Evolutionary conservation across 2,888 invertebrate genomes (phyloP).

Genomic region (Megalurothrips usitatus): DNA sequence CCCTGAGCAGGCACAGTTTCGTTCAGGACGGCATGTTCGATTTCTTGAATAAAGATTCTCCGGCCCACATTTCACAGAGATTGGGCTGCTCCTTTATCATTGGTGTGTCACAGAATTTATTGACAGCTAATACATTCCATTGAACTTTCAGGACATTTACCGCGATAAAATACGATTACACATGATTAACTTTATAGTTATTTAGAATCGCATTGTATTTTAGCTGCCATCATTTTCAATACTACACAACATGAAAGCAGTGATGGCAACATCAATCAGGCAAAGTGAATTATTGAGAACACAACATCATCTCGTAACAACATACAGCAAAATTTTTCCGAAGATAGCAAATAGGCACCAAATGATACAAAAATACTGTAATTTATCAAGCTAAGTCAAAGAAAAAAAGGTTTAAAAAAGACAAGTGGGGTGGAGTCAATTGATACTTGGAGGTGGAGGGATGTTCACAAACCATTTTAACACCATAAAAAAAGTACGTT

Average conservation of each 20-base stretch:
- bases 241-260: background rate
- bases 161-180: slow-evolving; percentile 36
- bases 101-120: too few species aligned
- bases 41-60: too few species aligned
- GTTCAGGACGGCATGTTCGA: too few species aligned
- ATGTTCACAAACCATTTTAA: slow-evolving; percentile 34
- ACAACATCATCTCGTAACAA: background rate
- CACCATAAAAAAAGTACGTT: slow-evolving; percentile 15
- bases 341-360: slow-evolving; percentile 8
- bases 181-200: slow-evolving; percentile 42
- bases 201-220: background rate
- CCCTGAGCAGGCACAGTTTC: too few species aligned
- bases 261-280: background rate
- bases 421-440: slow-evolving; percentile 53
- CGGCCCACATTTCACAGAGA: too few species aligned
- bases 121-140: too few species aligned
- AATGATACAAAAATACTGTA: background rate
- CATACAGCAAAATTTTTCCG: background rate
- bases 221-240: background rate
- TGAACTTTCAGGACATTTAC: too few species aligned
- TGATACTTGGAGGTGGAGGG: slow-evolving; percentile 56
- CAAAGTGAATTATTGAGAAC: background rate
- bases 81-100: too few species aligned
- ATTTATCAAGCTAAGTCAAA: background rate
- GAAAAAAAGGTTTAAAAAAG: slow-evolving; percentile 43